Evolutionary conservation across 2,888 invertebrate genomes (phyloP), one percentile per base, ranked within the genome.

Genomic region (Hyposoter dolosus): DNA sequence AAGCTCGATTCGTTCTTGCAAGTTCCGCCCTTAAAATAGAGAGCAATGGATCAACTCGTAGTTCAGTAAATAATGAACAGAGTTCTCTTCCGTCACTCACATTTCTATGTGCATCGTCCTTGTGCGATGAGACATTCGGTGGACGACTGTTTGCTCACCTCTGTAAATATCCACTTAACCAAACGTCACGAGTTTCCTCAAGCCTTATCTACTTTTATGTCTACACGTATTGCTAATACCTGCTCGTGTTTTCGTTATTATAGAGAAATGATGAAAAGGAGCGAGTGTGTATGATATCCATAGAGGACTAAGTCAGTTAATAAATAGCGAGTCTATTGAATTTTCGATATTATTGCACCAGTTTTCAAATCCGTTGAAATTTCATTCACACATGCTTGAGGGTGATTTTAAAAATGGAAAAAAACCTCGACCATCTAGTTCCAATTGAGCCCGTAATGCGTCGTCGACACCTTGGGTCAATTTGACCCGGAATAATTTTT

Each of bases 81-180:
- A 84, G 87, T 50, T 50, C 66, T 65, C 35, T 77, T 56, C 50
- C 65, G 19, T 60, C 56, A 45, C 32, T 53, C 71, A 76, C 69
- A 35, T 50, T 53, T 65, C 71, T 76, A 74, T 65, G 65, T 65
- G 74, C 40, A 40, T 50, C 80, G 72, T 63, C 47, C 60, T 71
- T 68, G 56, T 60, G 68, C 75, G 78, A 74, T 56, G 82, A 75
- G 83, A 83, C 75, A 53, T 75, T 76, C 56, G 43, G 19, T 71
- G 75, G 72, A 66, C 77, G 85, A 87, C 87, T 84, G 90, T 92
- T 91, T 92, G 91, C 90, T 89, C 89, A 90, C 88, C 90, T 91
- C 90, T 89, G 91, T 89, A 92, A 92, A 92, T 92, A 91, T 90
- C 90, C 89, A 89, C 89, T 88, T 89, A 88, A 87, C 88, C 88